A percentile compares a stretch with the other conserved stretches of the same genome.
phyloP scores from a whole-genome alignment of 1,140 invertebrate species.

The Ruditapes philippinarum region DNA sequence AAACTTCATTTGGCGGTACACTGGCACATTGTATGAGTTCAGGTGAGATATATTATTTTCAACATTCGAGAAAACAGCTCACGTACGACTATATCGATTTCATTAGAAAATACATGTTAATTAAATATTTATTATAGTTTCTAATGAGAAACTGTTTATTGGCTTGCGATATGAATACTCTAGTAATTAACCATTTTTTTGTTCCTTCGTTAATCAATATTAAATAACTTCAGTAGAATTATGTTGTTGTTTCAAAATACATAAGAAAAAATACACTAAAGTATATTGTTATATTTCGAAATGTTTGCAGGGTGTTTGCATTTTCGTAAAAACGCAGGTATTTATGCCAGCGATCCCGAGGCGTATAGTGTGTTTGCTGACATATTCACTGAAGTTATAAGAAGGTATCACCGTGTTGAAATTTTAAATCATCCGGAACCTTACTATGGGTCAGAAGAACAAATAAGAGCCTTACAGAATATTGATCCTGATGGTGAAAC shows the following conservation, averaged over 20 bases:
- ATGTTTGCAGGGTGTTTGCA: slow-evolving; percentile 76
- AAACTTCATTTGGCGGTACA: slow-evolving; percentile 79
- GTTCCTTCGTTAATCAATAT: no score
- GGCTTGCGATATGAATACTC: no score
- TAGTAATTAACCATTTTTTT: no score
- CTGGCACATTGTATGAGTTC: slow-evolving; percentile 80
- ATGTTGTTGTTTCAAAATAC: no score
- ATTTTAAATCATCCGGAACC: slow-evolving; percentile 91
- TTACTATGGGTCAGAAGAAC: slow-evolving; percentile 88
- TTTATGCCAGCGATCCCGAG: slow-evolving; percentile 82
- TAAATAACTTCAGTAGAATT: no score
- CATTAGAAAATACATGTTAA: no score
- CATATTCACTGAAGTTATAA: slow-evolving; percentile 81
- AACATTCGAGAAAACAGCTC: no score
- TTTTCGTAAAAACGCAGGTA: slow-evolving; percentile 78
- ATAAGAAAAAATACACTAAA: no score
- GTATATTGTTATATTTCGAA: no score
- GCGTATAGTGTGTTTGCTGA: slow-evolving; percentile 82
- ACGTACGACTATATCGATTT: no score
- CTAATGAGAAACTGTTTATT: no score
- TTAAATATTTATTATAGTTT: no score
- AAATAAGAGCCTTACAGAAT: slow-evolving; percentile 77
- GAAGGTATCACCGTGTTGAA: slow-evolving; percentile 81
- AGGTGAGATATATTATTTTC: slow-evolving; percentile 73
- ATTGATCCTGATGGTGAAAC: slow-evolving; percentile 88